phyloP scores from a whole-genome alignment of 2,888 invertebrate species.

The Ernsta delagoae region DNA sequence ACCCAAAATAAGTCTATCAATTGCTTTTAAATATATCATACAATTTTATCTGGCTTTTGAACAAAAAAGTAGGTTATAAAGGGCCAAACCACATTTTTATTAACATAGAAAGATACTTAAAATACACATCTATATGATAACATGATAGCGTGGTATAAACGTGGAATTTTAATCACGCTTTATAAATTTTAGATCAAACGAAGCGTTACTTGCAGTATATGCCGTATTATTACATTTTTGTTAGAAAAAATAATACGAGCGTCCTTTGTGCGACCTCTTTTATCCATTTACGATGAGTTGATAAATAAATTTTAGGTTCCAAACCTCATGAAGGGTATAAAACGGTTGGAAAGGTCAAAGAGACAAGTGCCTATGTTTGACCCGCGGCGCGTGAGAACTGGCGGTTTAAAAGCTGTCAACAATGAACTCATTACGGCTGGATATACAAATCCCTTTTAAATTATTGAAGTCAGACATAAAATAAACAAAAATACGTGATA shows the following conservation, averaged over 20 bases:
- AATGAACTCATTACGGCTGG: neutral
- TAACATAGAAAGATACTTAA: neutral
- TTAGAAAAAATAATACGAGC: slow-evolving; percentile 10
- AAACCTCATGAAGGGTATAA: slow-evolving; percentile 23
- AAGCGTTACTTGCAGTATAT: slow-evolving; percentile 7
- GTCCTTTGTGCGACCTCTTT: slow-evolving; percentile 16
- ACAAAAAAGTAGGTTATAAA: neutral
- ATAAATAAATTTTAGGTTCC: slow-evolving; percentile 31
- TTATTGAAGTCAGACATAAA: too few relatives aligned
- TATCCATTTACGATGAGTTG: slow-evolving; percentile 24
- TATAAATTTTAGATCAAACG: slow-evolving; percentile 14
- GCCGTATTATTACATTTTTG: neutral
- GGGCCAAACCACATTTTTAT: neutral
- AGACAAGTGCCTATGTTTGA: slow-evolving; percentile 17
- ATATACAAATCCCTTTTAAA: too few relatives aligned
- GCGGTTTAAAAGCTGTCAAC: slow-evolving; percentile 20
- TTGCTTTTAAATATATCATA: too few relatives aligned
- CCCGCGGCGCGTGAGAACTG: slow-evolving; percentile 15
- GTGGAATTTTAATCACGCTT: neutral
- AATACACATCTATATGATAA: neutral
- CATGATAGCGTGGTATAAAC: too few relatives aligned
- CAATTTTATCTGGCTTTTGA: too few relatives aligned
- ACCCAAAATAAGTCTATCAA: too few relatives aligned
- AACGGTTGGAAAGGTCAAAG: slow-evolving; percentile 32
- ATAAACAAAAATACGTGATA: too few relatives aligned